Base-by-base conservation (phyloP, 2,113 vertebrate genomes). In the Dendropsophus ebraccatus region DNA sequence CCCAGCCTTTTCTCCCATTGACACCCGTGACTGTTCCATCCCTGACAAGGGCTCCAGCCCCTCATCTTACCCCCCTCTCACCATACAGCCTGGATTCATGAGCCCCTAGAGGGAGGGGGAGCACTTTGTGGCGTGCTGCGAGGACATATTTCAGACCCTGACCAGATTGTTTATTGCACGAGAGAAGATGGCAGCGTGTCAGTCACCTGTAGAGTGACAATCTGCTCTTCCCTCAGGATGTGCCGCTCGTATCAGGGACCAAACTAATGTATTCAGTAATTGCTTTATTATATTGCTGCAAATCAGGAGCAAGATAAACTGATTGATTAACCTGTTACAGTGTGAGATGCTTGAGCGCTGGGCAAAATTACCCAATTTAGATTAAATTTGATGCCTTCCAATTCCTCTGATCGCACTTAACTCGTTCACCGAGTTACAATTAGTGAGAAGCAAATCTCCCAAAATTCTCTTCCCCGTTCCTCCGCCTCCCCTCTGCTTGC, bases 141-240 rank as follows among this genome's bases (percentile, higher is more conserved):
- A 69, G 45, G 58, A 81, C 60, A 81, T 45, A 52, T 73, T 73
- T 58, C 49, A 73, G 35, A 73, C 65, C 67, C 35, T 73, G 32
- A 83, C 50, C 81, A 83, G 81, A 83, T 83, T 83, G 81, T 83
- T 83, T 54, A 73, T 83, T 30, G 23, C 67, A 72, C n/a, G 47
- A 52, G 81, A 83, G 50, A 56, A 37, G 81, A 83, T 83, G 81
- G 81, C 67, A 83, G 32, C 41, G 50, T 41, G 81, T 83, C 81
- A 83, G 81, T 70, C 81, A 83, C 81, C 81, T 83, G 67, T 56
- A 83, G 81, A 72, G 65, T 21, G 47, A 25, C 81, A 83, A 83
- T 83, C 81, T 83, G 67, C 49, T 72, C 50, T 81, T 41, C 79
- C 79, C 60, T 81, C 7, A 81, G 79, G 79, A 67, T 49, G 45